Evolutionary conservation across 2,888 invertebrate species (phyloP).

Genomic region (Plagodis dolabraria): DNA sequence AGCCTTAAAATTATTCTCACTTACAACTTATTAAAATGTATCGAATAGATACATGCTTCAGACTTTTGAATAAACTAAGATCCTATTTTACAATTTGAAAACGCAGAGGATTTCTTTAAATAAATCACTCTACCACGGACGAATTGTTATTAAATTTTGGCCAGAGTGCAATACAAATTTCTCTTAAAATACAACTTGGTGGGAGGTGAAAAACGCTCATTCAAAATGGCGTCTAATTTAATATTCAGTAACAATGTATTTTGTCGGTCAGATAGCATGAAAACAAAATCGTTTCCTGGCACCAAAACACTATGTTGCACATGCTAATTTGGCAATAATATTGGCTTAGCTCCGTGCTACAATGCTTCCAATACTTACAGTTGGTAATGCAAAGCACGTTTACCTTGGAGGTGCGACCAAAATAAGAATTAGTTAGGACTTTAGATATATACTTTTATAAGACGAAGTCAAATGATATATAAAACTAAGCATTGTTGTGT

Average conservation of each 20-base stretch:
- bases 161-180: neutral
- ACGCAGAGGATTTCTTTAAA: too few relatives aligned
- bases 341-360: slow-evolving; percentile 32
- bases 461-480: too few relatives aligned
- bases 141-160: too few relatives aligned
- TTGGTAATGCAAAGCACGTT: slow-evolving; percentile 33
- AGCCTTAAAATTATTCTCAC: too few relatives aligned
- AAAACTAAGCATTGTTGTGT: too few relatives aligned
- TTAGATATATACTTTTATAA: neutral
- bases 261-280: slow-evolving; percentile 44
- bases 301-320: slow-evolving; percentile 52
- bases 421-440: slow-evolving; percentile 19
- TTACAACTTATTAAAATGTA: too few relatives aligned
- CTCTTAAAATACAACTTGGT: neutral
- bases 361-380: slow-evolving; percentile 24
- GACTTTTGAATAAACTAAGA: too few relatives aligned
- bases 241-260: slow-evolving; percentile 5
- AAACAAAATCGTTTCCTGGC: slow-evolving; percentile 62
- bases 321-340: slow-evolving; percentile 51
- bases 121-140: too few relatives aligned
- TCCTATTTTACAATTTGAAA: too few relatives aligned
- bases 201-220: neutral
- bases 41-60: too few relatives aligned
- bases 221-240: slow-evolving; percentile 1
- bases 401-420: slow-evolving; percentile 26